These are phyloP conservation scores for Acanthurus leucopareius DNA, from an alignment of 2,797 vertebrate genomes.

Conservation along the genomic window DNA sequence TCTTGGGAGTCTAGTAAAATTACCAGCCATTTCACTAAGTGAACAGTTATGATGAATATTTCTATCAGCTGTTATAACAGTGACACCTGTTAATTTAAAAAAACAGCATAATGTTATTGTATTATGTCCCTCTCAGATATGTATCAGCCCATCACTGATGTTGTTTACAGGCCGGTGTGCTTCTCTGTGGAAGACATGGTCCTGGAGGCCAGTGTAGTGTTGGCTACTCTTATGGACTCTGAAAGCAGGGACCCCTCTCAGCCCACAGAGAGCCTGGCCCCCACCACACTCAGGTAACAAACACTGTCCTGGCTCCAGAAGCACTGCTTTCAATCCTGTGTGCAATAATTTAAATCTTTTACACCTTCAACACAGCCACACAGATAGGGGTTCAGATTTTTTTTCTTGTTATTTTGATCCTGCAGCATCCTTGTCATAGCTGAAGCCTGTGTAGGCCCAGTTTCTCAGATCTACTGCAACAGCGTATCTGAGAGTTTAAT, in stretches of 20 bases:
- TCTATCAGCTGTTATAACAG: neutral
- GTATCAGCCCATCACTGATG: neutral
- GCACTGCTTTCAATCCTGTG: constrained; percentile 1
- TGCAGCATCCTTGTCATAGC: neutral
- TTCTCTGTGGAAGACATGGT: constrained; percentile 89
- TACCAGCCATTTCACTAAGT: neutral
- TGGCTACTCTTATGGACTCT: constrained; percentile 89
- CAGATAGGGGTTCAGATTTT: neutral
- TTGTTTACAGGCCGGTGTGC: constrained; percentile 87
- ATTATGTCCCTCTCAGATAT: neutral
- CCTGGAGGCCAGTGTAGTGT: constrained; percentile 90
- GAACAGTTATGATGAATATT: neutral
- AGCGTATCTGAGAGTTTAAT: constrained; percentile 19
- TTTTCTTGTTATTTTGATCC: constrained; percentile 17
- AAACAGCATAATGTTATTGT: too few relatives aligned
- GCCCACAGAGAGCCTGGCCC: constrained; percentile 31
- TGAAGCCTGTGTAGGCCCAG: neutral
- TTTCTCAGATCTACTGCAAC: constrained; percentile 28
- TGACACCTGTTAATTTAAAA: too few relatives aligned
- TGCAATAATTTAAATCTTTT: neutral
- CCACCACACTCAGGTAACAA: constrained; percentile 64
- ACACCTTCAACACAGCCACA: neutral
- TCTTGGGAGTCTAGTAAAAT: neutral
- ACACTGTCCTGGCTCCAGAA: neutral
- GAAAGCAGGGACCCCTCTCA: constrained; percentile 73